Percentiles rank a stretch among this genome's conserved stretches.
phyloP scores from a whole-genome alignment of 2,888 invertebrate species.

The Phorcus lineatus region DNA sequence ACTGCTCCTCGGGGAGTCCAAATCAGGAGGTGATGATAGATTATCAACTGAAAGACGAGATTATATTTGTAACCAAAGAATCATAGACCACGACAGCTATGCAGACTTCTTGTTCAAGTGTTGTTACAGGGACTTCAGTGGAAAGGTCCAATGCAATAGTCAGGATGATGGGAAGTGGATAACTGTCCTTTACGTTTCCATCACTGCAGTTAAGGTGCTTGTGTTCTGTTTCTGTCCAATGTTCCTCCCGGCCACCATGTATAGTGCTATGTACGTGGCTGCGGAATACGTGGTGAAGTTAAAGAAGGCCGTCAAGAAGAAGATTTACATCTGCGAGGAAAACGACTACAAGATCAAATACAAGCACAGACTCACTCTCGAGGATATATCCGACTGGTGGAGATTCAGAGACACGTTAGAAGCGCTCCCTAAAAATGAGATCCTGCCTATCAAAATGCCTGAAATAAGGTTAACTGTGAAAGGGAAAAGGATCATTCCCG shows the following conservation, averaged over 20 bases:
- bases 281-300: slow-evolving; percentile 70
- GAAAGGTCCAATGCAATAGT: slow-evolving; percentile 55
- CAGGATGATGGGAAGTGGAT: slow-evolving; percentile 65
- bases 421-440: slow-evolving; percentile 54
- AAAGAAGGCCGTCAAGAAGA: slow-evolving; percentile 59
- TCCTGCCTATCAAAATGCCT: slow-evolving; percentile 57
- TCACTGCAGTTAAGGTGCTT: slow-evolving; percentile 64
- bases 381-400: slow-evolving; percentile 61
- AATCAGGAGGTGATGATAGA: background rate
- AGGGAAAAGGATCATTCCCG: slow-evolving; percentile 66
- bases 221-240: slow-evolving; percentile 69
- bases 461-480: slow-evolving; percentile 66
- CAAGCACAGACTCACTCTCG: slow-evolving; percentile 57
- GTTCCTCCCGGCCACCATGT: slow-evolving; percentile 65
- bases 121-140: slow-evolving; percentile 53
- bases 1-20: slow-evolving; percentile 54
- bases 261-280: slow-evolving; percentile 66
- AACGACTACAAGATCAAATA: slow-evolving; percentile 55
- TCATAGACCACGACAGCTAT: slow-evolving; percentile 48
- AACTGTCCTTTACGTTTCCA: slow-evolving; percentile 61
- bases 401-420: slow-evolving; percentile 54
- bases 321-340: slow-evolving; percentile 61
- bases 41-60: slow-evolving; percentile 34
- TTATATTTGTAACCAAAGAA: slow-evolving; percentile 66
- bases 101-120: slow-evolving; percentile 67